Base-by-base conservation (phyloP, 2,113 vertebrate genomes). In the Oreochromis spilurus region DNA sequence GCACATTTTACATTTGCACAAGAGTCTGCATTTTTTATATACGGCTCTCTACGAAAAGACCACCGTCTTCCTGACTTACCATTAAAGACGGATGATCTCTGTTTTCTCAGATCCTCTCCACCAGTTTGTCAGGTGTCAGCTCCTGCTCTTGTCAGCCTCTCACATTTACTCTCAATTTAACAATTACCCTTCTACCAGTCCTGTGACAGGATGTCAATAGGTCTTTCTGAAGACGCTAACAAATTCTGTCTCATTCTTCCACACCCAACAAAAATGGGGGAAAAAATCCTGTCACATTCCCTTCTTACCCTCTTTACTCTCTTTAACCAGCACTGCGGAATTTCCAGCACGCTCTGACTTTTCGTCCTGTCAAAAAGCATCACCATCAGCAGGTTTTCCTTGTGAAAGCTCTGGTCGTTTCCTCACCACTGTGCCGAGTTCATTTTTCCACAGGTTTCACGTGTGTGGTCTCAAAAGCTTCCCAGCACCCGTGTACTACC, bases 121-220 rank as follows among this genome's bases (percentile, higher is more conserved):
- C 87, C 85, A 84, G 67, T 93, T 89, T 94, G 62, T 88, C 85
- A 87, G 55, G 78, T 83, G 84, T 90, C 92, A 65, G 81, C 77
- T 40, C 5, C 9, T 65, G 78, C 52, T 84, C 89, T 62, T 82
- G 86, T 93, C 92, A 92, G 53, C 81, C 78, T 62, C 81, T 88
- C 72, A 80, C 70, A 88, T 90, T 90, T 92, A 89, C 77, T 90
- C 88, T 72, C 85, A 87, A 90, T 91, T 94, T 91, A 91, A 87
- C 82, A 79, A 91, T 92, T 92, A 87, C 82, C 90, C 78, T 82
- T 70, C 48, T 38, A 81, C 40, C 88, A 43, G 29, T n/a, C 45
- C 84, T 79, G 16, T 82, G 92, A 90, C 92, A 92, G 82, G 79
- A 89, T 84, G 84, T 91, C 93, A 89, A 89, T 93, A 90, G 50